phyloP scores from a whole-genome alignment of 1,140 invertebrate genomes.

The Oreohelix idahoensis region DNA sequence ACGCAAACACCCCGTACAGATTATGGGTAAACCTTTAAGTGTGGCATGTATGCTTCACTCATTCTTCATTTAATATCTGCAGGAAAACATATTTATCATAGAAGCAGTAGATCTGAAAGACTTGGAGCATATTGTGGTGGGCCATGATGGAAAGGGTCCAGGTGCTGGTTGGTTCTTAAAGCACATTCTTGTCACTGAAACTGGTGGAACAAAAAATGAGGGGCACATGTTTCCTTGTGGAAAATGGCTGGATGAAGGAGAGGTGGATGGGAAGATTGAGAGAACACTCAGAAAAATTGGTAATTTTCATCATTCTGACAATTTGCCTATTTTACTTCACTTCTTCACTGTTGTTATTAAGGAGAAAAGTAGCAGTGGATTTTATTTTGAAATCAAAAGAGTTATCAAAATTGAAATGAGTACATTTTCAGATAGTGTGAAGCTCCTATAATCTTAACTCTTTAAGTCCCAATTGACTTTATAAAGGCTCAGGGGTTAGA shows the following conservation, averaged over 20 bases:
- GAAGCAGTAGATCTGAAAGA: constrained; percentile 61
- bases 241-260: constrained; percentile 61
- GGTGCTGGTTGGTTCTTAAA: constrained; percentile 66
- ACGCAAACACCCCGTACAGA: no score
- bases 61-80: background rate
- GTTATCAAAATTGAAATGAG: no score
- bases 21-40: no score
- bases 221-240: constrained; percentile 59
- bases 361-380: no score
- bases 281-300: constrained; percentile 52
- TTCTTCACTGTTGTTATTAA: no score
- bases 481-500: no score
- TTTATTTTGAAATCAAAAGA: no score
- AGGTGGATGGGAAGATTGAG: constrained; percentile 60
- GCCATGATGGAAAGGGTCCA: constrained; percentile 62
- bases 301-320: constrained; percentile 18
- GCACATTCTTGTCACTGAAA: constrained; percentile 54
- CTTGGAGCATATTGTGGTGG: constrained; percentile 55
- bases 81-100: constrained; percentile 60
- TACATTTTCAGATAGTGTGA: no score
- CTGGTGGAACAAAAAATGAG: constrained; percentile 25
- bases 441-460: no score
- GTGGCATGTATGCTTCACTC: no score
- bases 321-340: no score
- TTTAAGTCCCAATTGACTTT: no score